Conservation (phyloP, 2,113 vertebrate genomes). For the Petrocephalus zakoni region DNA sequence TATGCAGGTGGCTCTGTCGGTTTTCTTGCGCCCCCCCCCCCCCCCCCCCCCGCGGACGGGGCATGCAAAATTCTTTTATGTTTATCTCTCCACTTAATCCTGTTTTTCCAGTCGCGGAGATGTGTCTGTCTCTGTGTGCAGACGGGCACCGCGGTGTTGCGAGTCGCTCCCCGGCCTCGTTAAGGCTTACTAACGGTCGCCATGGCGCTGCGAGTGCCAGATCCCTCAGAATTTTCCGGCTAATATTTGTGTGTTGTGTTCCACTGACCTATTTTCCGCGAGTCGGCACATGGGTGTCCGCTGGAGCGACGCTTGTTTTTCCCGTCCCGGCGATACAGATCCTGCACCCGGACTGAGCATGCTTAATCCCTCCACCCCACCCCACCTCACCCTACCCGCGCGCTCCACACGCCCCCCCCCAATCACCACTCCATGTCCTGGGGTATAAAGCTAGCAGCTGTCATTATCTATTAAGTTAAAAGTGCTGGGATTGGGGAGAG, state of each 20-base stretch:
- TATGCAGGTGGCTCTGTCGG: no score
- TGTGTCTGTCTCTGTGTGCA: conserved; percentile 39
- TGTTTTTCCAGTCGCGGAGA: conserved; percentile 53
- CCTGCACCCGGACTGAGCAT: conserved; percentile 35
- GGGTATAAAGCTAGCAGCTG: conserved; percentile 42
- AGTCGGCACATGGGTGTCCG: conserved; percentile 49
- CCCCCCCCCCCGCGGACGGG: no score
- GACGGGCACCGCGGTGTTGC: conserved; percentile 38
- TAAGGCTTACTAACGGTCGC: conserved; percentile 39
- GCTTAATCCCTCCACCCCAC: conserved; percentile 52
- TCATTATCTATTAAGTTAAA: conserved; percentile 44
- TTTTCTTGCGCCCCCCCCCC: no score
- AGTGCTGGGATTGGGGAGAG: conserved; percentile 39
- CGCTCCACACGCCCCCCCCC: neutral
- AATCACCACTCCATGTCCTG: conserved; percentile 27
- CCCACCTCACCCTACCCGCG: no score
- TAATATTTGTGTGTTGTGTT: conserved; percentile 56
- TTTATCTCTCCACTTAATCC: conserved; percentile 42
- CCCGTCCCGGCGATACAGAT: conserved; percentile 55
- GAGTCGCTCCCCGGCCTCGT: neutral
- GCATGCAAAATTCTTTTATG: conserved; percentile 4
- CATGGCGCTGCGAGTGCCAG: conserved; percentile 36
- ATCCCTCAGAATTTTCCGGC: conserved; percentile 47
- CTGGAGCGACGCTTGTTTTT: conserved; percentile 52
- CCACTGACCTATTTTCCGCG: conserved; percentile 71